Base-by-base conservation (phyloP, 2,888 invertebrate genomes). In the Lasioglossum vierecki region DNA sequence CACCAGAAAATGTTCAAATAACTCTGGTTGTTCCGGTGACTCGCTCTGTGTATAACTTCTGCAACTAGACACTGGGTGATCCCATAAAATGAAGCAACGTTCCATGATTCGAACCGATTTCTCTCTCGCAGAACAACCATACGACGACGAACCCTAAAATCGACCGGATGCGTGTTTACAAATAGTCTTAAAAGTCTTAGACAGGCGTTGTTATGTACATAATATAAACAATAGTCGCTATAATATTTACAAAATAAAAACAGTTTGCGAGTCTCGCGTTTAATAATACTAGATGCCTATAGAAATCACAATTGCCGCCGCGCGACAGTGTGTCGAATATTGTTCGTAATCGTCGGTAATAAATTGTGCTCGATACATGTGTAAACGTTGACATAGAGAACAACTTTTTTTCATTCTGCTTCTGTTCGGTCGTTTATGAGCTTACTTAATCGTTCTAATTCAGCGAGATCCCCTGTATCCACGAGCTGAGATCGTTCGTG, bases 391-490 rank as follows among this genome's bases (percentile, higher is more conserved):
- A 85, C 49, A 72, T 26, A 77, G 41, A 77, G 77, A 70, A 71
- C 49, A 72, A 73, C 13, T 63, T 73, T 30, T 30, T 30, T 30
- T 1, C 18, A 18, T 35, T 11, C 57, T n/a, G n/a, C 4, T 63
- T 63, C 15, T 30, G 30, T 63, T 15, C 18, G 57, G n/a, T 53
- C n/a, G 9, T 53, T 53, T 9, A 53, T 4, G 53, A n/a, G 53
- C 9, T 9, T 53, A 9, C 53, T 22, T 11, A n/a, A 57, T 57
- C 35, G 35, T 22, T 68, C 11, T 73, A 97, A 90, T 97, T 97
- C 90, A 98, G 95, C 84, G 97, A 97, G 93, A 98, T 98, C 89
- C 98, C 98, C 95, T 98, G 97, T 94, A 98, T 98, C 98, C 98
- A 98, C 49, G 98, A 97, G 93, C 97, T 97, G 83, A 98, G 96